Evolutionary conservation across 2,113 vertebrate genomes (phyloP).

Genomic region (Orthonyx spaldingii): DNA sequence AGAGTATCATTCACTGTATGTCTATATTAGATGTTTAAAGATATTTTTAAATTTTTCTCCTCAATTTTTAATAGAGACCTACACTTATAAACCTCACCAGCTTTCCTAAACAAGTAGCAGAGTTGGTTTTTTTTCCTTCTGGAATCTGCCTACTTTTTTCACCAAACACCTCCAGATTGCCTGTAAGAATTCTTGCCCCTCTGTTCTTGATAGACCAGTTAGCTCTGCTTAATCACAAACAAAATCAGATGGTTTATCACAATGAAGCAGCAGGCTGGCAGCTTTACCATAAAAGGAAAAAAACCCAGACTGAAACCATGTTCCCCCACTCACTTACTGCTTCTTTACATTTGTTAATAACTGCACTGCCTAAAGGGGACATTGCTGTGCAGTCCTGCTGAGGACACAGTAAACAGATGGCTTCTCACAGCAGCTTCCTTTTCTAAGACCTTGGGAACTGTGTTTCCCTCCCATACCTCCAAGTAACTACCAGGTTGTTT

Average conservation of each 20-base stretch:
- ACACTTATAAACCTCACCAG: not conserved
- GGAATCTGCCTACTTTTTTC: not conserved
- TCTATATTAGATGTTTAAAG: not conserved
- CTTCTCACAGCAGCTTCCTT: slow-evolving; percentile 15
- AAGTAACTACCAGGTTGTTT: slow-evolving; percentile 27
- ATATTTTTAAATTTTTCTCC: not conserved
- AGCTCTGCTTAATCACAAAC: slow-evolving; percentile 63
- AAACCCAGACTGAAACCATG: not conserved
- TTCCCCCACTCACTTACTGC: not conserved
- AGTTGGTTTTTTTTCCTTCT: not conserved
- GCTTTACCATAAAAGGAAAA: slow-evolving; percentile 80
- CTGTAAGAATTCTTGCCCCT: not conserved
- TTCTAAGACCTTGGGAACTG: slow-evolving; percentile 21
- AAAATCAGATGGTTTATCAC: slow-evolving; percentile 58
- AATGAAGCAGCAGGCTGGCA: slow-evolving; percentile 39
- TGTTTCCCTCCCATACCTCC: not conserved
- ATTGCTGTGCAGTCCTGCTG: slow-evolving; percentile 1
- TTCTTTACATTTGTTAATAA: slow-evolving; percentile 47
- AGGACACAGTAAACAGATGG: not conserved
- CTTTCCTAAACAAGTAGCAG: not conserved
- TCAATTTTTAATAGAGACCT: not conserved
- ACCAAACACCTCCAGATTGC: not conserved
- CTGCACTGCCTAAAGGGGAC: slow-evolving; percentile 6
- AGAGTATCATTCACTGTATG: not conserved
- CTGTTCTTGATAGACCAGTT: slow-evolving; percentile 32